A percentile compares a stretch with the other conserved stretches of the same genome.
Conservation (phyloP, 1,140 invertebrate genomes). For the Drosophila burlai region DNA sequence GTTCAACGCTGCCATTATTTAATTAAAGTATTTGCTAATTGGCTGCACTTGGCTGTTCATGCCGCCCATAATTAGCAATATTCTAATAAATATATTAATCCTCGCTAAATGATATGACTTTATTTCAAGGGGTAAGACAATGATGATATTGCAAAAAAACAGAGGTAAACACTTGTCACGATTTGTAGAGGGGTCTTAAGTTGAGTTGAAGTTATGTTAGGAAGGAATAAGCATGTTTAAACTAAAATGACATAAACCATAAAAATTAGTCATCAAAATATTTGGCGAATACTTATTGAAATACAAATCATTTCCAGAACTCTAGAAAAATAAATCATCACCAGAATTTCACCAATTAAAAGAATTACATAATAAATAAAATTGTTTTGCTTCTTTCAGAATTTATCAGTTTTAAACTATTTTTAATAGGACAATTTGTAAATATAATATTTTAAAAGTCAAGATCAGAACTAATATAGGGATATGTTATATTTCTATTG, state of each 20-base stretch:
- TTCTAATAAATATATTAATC: conserved; percentile 12
- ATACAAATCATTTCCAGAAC: background rate
- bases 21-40: conserved; percentile 20
- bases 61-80: conserved; percentile 7
- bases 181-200: background rate
- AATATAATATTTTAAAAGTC: too few species aligned
- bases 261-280: too few species aligned
- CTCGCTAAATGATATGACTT: background rate
- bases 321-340: background rate
- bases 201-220: background rate
- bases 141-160: background rate
- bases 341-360: background rate
- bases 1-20: conserved; percentile 7
- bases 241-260: too few species aligned
- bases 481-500: too few species aligned
- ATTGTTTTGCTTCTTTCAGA: too few species aligned
- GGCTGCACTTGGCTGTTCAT: background rate
- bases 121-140: background rate
- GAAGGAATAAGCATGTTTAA: background rate
- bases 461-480: too few species aligned
- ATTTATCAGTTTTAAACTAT: too few species aligned
- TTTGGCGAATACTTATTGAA: background rate
- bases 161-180: conserved; percentile 3
- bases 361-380: background rate
- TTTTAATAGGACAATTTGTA: too few species aligned